A percentile compares a stretch with the other conserved stretches of the same genome.
Evolutionary conservation across 2,888 invertebrate genomes (phyloP).

Genomic region (Calliopum simillimum): DNA sequence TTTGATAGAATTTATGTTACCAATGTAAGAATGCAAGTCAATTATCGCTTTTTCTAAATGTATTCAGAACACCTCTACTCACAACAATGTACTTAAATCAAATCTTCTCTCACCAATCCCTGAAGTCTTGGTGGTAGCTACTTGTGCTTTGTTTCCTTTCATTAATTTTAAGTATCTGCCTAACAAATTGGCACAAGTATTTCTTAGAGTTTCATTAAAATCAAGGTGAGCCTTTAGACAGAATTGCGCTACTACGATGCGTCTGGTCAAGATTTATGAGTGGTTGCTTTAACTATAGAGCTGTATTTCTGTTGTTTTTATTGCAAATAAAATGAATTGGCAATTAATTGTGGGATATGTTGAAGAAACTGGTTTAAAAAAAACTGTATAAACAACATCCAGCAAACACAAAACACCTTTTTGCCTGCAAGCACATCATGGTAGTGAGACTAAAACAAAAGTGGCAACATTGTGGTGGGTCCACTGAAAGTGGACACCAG

Average conservation of each 20-base stretch:
- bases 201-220: background rate
- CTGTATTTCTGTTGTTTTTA: background rate
- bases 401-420: constrained; percentile 33
- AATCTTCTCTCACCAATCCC: background rate
- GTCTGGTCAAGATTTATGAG: constrained; percentile 25
- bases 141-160: background rate
- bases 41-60: no score
- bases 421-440: background rate
- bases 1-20: no score
- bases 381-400: background rate
- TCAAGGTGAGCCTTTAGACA: background rate
- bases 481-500: constrained; percentile 1
- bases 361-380: background rate
- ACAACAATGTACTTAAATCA: background rate
- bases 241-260: constrained; percentile 14
- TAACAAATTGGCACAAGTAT: constrained; percentile 14
- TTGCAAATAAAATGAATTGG: background rate
- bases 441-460: no score
- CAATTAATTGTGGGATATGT: constrained; percentile 14
- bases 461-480: constrained; percentile 17
- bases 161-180: background rate
- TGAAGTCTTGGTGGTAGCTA: background rate
- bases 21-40: no score
- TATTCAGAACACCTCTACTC: no score
- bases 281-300: constrained; percentile 13